Evolutionary conservation across 2,888 invertebrate genomes (phyloP), one percentile per base, ranked within the genome.

Genomic region (Muschampia plurimacula): DNA sequence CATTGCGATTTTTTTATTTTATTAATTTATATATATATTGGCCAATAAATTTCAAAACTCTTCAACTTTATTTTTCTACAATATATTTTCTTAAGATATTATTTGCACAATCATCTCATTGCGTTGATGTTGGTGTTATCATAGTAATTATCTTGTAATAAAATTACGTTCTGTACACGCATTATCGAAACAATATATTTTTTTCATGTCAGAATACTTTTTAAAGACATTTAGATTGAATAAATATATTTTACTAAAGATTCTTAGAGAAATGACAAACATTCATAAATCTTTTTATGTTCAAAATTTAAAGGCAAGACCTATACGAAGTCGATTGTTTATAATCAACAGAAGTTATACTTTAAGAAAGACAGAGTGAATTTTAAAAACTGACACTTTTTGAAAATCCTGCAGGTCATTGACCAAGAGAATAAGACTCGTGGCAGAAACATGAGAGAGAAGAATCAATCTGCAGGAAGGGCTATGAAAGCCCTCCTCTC

Each of bases 351-450:
- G 12, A 12, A 57, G 10, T 28, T 57, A 57, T 6, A 57, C 28
- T 57, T 28, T 28, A 57, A 12, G 28, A 22, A 10, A 57, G 28
- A 57, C 5, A 6, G 2, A 46, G 46, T 15, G 10, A 28, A 15
- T 46, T 46, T 46, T 15, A 22, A 57, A 57, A 57, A 57, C 57
- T 57, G 57, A 57, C 57, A 12, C 57, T 57, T 57, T 57, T 28
- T 57, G 12, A 28, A 57, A 28, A 28, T 57, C 57, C 57, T 57
- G 57, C 57, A 57, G 57, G 28, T 57, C 28, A 12, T 28, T 57
- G 57, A 55, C 55, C 52, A 52, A 52, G 52, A 57, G 55, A 28
- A 28, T 57, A 57, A 5, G 28, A 4, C 28, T 57, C 55, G 28
- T 28, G 55, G 55, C 55, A 57, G 55, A 28, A 28, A 12, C 55